These are phyloP conservation scores for Nasonia longicornis DNA, from an alignment of 1,140 invertebrate species.

Conservation along the genomic window DNA sequence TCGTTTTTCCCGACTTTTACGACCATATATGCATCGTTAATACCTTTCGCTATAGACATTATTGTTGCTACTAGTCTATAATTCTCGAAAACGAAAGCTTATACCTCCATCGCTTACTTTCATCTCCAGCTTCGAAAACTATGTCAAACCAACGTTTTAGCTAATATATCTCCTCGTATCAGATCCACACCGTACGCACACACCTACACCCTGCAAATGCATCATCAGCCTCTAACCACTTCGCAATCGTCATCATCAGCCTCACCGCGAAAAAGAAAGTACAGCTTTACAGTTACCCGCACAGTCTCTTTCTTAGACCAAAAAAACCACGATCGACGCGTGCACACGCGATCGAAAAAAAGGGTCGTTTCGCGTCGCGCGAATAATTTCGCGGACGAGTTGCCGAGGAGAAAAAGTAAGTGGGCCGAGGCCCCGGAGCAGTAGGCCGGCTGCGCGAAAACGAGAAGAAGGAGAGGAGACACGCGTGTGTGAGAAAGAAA, in stretches of 20 bases:
- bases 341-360: not conserved
- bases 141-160: not conserved
- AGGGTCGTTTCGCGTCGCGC: not conserved
- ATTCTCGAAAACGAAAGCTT: not conserved
- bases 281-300: too few relatives aligned
- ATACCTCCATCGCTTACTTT: too few relatives aligned
- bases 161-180: too few relatives aligned
- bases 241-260: too few relatives aligned
- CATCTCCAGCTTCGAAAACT: too few relatives aligned
- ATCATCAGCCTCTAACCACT: not conserved
- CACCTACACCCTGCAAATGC: not conserved
- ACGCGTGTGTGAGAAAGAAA: not conserved
- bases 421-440: conserved; percentile 42
- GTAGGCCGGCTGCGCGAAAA: conserved; percentile 42
- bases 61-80: not conserved
- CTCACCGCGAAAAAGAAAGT: too few relatives aligned
- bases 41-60: not conserved
- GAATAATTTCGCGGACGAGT: conserved; percentile 5
- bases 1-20: not conserved
- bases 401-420: conserved; percentile 33
- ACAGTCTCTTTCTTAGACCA: not conserved
- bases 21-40: not conserved
- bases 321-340: not conserved
- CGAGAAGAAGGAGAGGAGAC: conserved; percentile 8
- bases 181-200: too few relatives aligned